Percentiles rank a stretch among this genome's conserved stretches.
These are phyloP conservation scores for Tokudaia tokunoshimensis DNA, from an alignment of 2,797 vertebrate species.

Conservation along the genomic window DNA sequence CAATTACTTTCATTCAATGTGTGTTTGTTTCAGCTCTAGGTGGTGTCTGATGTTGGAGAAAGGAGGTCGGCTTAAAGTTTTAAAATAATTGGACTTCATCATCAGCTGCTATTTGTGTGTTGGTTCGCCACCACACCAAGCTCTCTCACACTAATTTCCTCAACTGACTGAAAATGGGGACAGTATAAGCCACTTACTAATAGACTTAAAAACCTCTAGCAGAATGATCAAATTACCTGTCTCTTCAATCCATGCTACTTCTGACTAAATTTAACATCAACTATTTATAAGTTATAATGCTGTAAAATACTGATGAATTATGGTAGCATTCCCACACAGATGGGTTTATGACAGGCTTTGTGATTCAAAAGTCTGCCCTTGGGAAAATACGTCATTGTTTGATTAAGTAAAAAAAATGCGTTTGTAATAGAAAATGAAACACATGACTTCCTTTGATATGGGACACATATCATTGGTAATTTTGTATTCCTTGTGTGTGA, in stretches of 20 bases:
- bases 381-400: slow-evolving; percentile 19
- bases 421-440: not conserved
- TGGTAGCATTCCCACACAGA: not conserved
- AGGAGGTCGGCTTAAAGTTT: not conserved
- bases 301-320: not conserved
- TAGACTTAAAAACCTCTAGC: not conserved
- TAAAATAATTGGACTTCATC: slow-evolving; percentile 18
- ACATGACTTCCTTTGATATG: not conserved
- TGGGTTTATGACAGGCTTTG: slow-evolving; percentile 10
- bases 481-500: not conserved
- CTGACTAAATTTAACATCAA: slow-evolving; percentile 44
- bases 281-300: not conserved
- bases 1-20: slow-evolving; percentile 34
- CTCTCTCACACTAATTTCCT: slow-evolving; percentile 28
- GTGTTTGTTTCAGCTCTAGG: slow-evolving; percentile 40
- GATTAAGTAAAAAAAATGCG: not conserved
- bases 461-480: not conserved
- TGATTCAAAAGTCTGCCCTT: slow-evolving; percentile 30
- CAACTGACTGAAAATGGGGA: not conserved
- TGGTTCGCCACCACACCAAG: not conserved
- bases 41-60: not conserved
- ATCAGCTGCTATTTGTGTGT: not conserved
- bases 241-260: slow-evolving; percentile 1
- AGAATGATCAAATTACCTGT: not conserved
- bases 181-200: not conserved